Conservation (phyloP, 1,140 invertebrate genomes). For the Stenopsyche tienmushanensis region DNA sequence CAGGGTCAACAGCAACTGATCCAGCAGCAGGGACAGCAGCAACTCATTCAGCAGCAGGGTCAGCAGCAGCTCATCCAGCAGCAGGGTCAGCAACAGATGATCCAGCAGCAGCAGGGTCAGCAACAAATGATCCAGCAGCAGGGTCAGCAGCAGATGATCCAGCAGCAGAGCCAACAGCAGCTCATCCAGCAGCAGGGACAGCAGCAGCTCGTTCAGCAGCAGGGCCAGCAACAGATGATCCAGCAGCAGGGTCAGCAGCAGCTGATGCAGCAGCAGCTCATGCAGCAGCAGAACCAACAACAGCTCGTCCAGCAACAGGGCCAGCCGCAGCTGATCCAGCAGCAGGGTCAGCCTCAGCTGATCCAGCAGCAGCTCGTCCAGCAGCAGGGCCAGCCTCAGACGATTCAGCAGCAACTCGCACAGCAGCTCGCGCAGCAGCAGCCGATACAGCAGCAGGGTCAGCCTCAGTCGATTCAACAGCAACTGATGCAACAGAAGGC, state of each 20-base stretch:
- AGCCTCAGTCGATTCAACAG: conserved; percentile 20
- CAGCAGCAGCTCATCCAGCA: not conserved
- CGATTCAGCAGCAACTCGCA: conserved; percentile 14
- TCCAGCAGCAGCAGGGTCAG: conserved; percentile 53
- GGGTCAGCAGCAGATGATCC: conserved; percentile 41
- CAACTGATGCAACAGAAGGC: not conserved
- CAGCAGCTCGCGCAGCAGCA: conserved; percentile 14
- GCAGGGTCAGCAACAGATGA: conserved; percentile 49
- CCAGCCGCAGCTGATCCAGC: conserved; percentile 43
- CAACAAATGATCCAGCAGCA: conserved; percentile 54
- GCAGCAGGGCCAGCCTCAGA: conserved; percentile 27
- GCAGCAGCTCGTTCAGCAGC: conserved; percentile 43
- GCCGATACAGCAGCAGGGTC: conserved; percentile 24
- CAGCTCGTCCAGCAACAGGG: conserved; percentile 13
- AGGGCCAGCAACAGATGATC: conserved; percentile 49
- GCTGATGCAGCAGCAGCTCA: conserved; percentile 45
- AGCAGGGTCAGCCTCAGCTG: conserved; percentile 23
- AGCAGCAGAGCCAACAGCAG: conserved; percentile 49
- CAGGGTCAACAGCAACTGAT: not conserved
- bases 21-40: not conserved
- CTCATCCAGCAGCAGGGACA: conserved; percentile 50
- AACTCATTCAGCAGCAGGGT: not conserved
- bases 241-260: conserved; percentile 49
- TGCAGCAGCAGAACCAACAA: conserved; percentile 28
- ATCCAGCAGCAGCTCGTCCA: conserved; percentile 15